These are phyloP conservation scores for Acanthaster planci DNA, from an alignment of 35 echinoderm and acorn worm species.

Conservation along the genomic window DNA sequence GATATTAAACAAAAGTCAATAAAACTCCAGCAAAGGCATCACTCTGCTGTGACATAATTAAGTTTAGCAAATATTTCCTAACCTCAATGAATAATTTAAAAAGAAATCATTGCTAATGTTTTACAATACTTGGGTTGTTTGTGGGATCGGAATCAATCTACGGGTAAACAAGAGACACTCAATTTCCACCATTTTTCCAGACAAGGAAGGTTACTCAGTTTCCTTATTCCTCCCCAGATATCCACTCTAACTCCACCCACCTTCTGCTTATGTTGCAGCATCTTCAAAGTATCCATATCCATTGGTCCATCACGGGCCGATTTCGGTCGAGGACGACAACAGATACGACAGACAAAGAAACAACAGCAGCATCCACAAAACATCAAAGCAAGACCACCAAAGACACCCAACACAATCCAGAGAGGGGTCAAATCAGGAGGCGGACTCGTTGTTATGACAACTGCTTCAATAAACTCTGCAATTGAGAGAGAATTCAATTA, in stretches of 20 bases:
- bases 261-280: constrained; percentile 49
- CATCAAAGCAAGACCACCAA: not conserved
- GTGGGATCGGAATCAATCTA: no score
- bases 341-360: constrained; percentile 52
- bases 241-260: not conserved
- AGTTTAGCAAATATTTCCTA: no score
- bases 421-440: not conserved
- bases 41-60: no score
- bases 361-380: constrained; percentile 46
- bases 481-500: not conserved
- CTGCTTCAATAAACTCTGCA: not conserved
- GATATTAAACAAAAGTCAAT: no score
- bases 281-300: constrained; percentile 64
- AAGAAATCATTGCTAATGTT: no score
- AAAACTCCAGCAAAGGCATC: no score
- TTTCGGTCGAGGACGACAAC: constrained; percentile 38
- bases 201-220: no score
- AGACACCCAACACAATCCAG: constrained; percentile 17
- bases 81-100: no score
- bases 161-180: no score
- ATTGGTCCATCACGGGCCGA: constrained; percentile 46
- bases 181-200: no score
- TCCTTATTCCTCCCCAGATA: no score
- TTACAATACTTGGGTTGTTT: no score
- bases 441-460: not conserved